phyloP scores from a whole-genome alignment of 2,113 vertebrate genomes.

The Probosciger aterrimus region DNA sequence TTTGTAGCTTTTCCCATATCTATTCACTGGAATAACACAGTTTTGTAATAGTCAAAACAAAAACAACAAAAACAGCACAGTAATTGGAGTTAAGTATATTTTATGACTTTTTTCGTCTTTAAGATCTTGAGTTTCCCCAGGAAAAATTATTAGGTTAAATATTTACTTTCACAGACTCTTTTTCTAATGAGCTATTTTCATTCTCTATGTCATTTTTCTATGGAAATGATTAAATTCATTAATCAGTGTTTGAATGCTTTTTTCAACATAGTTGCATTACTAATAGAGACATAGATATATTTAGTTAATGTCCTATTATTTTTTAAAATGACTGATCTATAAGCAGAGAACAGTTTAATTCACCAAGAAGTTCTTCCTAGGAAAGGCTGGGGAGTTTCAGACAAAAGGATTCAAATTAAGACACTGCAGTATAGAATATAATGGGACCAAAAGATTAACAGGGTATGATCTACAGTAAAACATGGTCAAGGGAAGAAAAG shows the following conservation, averaged over 20 bases:
- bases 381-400: neutral
- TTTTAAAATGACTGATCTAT: neutral
- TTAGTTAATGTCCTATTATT: neutral
- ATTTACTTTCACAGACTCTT: conserved; percentile 17
- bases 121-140: neutral
- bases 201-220: conserved; percentile 20
- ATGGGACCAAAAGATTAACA: neutral
- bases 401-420: neutral
- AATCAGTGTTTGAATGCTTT: neutral
- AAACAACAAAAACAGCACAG: neutral
- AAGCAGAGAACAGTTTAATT: neutral
- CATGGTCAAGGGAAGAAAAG: neutral
- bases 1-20: neutral
- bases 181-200: conserved; percentile 17
- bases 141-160: conserved; percentile 16
- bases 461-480: neutral
- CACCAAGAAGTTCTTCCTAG: neutral
- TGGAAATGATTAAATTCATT: conserved; percentile 8
- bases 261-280: neutral
- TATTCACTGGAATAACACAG: neutral
- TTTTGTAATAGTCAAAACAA: neutral
- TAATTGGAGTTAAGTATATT: neutral
- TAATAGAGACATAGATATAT: neutral
- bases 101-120: neutral
- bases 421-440: neutral